Evolutionary conservation across 2,113 vertebrate genomes (phyloP), one percentile per base, ranked within the genome.

Genomic region (Chaenocephalus aceratus): DNA sequence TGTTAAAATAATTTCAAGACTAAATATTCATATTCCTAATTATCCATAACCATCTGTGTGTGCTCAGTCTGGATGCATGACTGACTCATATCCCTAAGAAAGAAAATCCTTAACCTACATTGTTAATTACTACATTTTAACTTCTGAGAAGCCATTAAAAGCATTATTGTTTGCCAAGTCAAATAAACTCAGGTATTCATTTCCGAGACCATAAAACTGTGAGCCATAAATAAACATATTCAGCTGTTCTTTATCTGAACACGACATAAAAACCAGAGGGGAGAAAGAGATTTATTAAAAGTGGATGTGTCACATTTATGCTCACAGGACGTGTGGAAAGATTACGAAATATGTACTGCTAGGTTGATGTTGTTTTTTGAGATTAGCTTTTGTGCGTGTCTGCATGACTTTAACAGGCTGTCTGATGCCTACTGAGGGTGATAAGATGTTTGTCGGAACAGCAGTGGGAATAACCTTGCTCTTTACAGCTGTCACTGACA

Each of bases 401-500:
- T 41, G 6, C 36, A 41, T 41, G 46, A 48, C 45, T 72, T 53
- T 49, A 46, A 10, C 56, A 64, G n/a, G 51, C 41, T 49, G 74
- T 48, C 23, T 52, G 64, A 70, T 52, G 81, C 46, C 26, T 6
- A 6, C 54, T 61, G 36, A 11, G 44, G 56, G 45, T 45, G 86
- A 86, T 79, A 82, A 86, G 45, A 76, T 45, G 65, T 46, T 60
- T 52, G 54, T 36, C 79, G 60, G 59, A 85, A 69, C 69, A 74
- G 34, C 79, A 30, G 65, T 85, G 89, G 81, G 81, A 86, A 48
- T 59, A 57, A 72, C 82, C 84, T 88, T 74, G 80, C 52, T 84
- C 71, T 60, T 53, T 13, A 56, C 92, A 89, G 78, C 85, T 93
- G 92, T 68, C 83, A 57, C 26, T 79, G 45, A 79, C 56, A 36